Base-by-base conservation (phyloP, 2,888 invertebrate genomes). In the Protophormia terraenovae region DNA sequence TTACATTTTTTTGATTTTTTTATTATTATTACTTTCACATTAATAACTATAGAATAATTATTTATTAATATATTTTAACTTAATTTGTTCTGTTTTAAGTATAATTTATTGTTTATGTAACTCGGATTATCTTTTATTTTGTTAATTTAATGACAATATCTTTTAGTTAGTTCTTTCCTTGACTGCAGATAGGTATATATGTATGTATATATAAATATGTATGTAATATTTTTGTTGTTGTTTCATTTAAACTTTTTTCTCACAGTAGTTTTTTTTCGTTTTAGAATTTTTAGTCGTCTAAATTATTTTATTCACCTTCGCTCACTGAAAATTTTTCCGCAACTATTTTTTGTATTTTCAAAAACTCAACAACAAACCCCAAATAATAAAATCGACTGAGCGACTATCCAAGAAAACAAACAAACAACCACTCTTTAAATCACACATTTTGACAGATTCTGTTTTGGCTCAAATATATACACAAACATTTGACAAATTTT, bases 61-160 rank as follows among this genome's bases (percentile, higher is more conserved):
- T 29, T 62, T 10, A 8, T 47, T 10, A 7, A 45, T 27, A 16
- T 38, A 55, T 82, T 85, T 32, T 66, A 29, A 6, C 12, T 45
- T 8, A 6, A 1, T 45, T 7, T 75, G 38, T 58, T 77, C 29
- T 29, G 7, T 10, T 32, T 45, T 7, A 41, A 58, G 12, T 47
- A 53, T 58, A 41, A 55, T 71, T 55, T 62, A 62, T 80, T 73
- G 79, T 86, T 86, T 83, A 80, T 83, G 80, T 86, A 83, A 86
- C 76, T 83, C 62, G 27, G 1, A 24, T 22, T 35, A 24, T 77
- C 58, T 69, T 53, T 10, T 55, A 22, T 35, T 66, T 64, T 55
- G 64, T 62, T 53, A 77, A 83, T 76, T 47, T 66, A 58, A 69
- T 45, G 35, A 32, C 41, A 83, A 67, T 72, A 72, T 78, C 55